Conservation (phyloP, 2,797 vertebrate species). For the Synanceia verrucosa region DNA sequence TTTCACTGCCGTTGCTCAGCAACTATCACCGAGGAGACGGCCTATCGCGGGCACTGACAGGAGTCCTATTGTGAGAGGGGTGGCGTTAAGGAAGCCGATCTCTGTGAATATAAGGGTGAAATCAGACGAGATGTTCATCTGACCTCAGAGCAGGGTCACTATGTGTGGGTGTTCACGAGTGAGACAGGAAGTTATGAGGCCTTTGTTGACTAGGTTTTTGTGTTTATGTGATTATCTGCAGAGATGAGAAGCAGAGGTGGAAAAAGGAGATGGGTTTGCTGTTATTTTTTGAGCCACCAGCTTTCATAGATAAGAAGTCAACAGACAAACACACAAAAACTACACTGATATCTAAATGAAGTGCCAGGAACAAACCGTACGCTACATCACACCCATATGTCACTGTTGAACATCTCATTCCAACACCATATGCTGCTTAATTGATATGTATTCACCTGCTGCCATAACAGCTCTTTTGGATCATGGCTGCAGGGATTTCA, state of each 20-base stretch:
- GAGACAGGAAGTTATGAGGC: neutral
- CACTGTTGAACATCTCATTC: neutral
- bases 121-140: constrained; percentile 61
- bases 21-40: constrained; percentile 35
- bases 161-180: constrained; percentile 17
- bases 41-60: constrained; percentile 30
- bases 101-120: constrained; percentile 26
- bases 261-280: constrained; percentile 33
- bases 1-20: constrained; percentile 42
- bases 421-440: neutral
- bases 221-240: constrained; percentile 30
- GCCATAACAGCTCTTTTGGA: neutral
- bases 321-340: constrained; percentile 32
- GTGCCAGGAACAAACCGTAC: neutral
- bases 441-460: neutral
- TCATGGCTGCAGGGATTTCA: constrained; percentile 4
- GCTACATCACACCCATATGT: neutral
- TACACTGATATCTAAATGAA: neutral
- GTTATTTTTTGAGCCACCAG: constrained; percentile 28
- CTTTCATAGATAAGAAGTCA: constrained; percentile 41
- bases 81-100: constrained; percentile 59
- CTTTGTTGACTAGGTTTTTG: constrained; percentile 23
- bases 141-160: constrained; percentile 6
- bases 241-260: constrained; percentile 23
- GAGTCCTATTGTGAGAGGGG: constrained; percentile 50